phyloP scores from a whole-genome alignment of 2,113 vertebrate genomes.

The Sinocyclocheilus rhinocerous region DNA sequence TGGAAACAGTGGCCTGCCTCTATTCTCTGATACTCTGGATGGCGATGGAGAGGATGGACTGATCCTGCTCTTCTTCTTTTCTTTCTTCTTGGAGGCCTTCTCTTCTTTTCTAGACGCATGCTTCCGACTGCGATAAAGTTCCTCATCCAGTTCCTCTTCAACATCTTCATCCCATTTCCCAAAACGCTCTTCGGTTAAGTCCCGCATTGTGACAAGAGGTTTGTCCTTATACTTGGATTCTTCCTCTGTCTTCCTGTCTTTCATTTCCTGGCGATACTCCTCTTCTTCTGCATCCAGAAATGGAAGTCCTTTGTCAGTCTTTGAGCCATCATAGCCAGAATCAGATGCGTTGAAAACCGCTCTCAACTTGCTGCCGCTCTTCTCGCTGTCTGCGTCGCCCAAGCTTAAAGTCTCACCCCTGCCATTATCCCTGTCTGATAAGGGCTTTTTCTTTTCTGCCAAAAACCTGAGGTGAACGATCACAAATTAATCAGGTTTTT shows the following conservation, averaged over 20 bases:
- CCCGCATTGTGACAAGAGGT: conserved; percentile 77
- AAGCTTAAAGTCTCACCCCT: conserved; percentile 72
- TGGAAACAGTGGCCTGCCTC: conserved; percentile 80
- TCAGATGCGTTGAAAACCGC: conserved; percentile 77
- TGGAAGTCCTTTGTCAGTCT: conserved; percentile 81
- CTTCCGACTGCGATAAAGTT: conserved; percentile 87
- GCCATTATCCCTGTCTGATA: conserved; percentile 81
- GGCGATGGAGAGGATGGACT: conserved; percentile 74
- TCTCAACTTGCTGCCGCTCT: conserved; percentile 79
- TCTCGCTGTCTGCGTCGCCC: conserved; percentile 75
- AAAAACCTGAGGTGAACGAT: conserved; percentile 79
- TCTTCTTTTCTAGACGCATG: conserved; percentile 87
- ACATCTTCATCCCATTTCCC: conserved; percentile 90
- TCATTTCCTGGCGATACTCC: conserved; percentile 85
- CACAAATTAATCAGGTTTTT: neutral
- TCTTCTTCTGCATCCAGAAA: conserved; percentile 82
- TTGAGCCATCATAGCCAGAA: neutral
- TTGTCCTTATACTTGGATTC: conserved; percentile 82
- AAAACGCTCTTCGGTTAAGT: conserved; percentile 78
- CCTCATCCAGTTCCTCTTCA: conserved; percentile 81
- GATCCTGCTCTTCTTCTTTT: conserved; percentile 80
- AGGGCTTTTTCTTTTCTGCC: conserved; percentile 82
- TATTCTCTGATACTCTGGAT: conserved; percentile 77
- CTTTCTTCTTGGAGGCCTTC: conserved; percentile 90
- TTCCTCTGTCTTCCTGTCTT: conserved; percentile 84